A percentile compares a stretch with the other conserved stretches of the same genome.
phyloP scores from a whole-genome alignment of 2,797 vertebrate genomes.

The Tragelaphus oryx region DNA sequence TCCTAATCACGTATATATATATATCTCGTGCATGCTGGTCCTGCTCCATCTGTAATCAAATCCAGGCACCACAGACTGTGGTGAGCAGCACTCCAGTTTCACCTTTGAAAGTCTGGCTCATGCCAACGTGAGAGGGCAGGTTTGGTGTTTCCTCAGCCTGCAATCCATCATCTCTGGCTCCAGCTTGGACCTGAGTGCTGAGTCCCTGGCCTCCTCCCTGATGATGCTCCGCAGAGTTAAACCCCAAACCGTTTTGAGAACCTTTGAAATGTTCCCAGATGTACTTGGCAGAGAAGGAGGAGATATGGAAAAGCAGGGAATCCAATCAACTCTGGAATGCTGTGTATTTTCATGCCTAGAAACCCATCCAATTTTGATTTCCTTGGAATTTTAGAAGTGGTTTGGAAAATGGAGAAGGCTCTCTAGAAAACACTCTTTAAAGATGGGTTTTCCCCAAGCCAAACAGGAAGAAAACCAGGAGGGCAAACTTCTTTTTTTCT shows the following conservation, averaged over 20 bases:
- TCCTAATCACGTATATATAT: neutral
- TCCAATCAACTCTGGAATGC: neutral
- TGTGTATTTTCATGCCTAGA: neutral
- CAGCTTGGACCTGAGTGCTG: neutral
- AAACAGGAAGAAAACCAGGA: neutral
- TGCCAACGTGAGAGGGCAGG: neutral
- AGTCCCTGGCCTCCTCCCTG: neutral
- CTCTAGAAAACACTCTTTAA: neutral
- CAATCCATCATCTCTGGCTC: neutral
- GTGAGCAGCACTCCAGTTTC: accelerated
- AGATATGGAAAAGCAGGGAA: neutral
- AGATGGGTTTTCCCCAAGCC: neutral
- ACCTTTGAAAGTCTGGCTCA: accelerated
- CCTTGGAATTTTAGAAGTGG: neutral
- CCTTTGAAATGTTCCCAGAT: neutral
- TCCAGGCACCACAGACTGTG: neutral
- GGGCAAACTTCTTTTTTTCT: neutral
- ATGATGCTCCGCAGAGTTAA: neutral
- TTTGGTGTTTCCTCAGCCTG: neutral
- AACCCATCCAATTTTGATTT: neutral
- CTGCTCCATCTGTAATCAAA: neutral
- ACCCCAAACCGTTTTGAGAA: neutral
- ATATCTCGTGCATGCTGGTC: neutral
- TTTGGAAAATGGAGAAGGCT: neutral
- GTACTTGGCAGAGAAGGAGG: neutral